Evolutionary conservation across 1,140 invertebrate genomes (phyloP), one percentile per base, ranked within the genome.

Genomic region (Rhyzopertha dominica): DNA sequence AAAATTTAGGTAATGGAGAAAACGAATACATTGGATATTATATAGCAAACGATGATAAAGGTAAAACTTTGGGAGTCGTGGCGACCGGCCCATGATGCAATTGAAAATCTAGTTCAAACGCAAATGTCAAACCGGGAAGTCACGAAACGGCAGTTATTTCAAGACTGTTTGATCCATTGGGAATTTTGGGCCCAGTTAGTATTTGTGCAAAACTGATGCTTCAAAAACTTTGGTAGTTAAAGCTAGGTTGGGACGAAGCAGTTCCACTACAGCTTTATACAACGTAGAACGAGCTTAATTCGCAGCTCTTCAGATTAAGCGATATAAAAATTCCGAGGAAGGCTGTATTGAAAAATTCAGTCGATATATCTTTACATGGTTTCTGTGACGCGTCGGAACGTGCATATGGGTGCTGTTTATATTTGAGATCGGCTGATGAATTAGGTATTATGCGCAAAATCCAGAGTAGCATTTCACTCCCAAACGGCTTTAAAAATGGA

Each of bases 161-260:
- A 41, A 58, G 53, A n/a, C 43, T 70, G 16, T 73, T 63, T 48
- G 69, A 72, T 45, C 69, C 67, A 1, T 13, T 64, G 8, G 59
- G 58, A 2, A 46, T 62, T 5, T 7, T 63, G 1, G 43, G 31
- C 2, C 58, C 61, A 7, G 42, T 62, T 5, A 51, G 49, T 16
- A 43, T 64, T 1, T 38, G 31, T 19, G 47, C 43, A 10, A 52
- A 59, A 24, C 41, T 58, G 20, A 35, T 61, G 10, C 32, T 63
- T 26, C 54, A 61, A 43, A 22, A 45, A 34, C 30, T 51, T 17
- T 62, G 58, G 56, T 25, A 48, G 38, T 23, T 22, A 18, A 49
- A 41, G 12, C 14, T 60, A 5, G 28, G 39, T 25, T 64, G 59
- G 49, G 55, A 62, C 42, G 32, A 49, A n/a, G 8, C 25, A 13